These are phyloP conservation scores for Lagodon rhomboides DNA, from an alignment of 2,797 vertebrate genomes.

Conservation along the genomic window DNA sequence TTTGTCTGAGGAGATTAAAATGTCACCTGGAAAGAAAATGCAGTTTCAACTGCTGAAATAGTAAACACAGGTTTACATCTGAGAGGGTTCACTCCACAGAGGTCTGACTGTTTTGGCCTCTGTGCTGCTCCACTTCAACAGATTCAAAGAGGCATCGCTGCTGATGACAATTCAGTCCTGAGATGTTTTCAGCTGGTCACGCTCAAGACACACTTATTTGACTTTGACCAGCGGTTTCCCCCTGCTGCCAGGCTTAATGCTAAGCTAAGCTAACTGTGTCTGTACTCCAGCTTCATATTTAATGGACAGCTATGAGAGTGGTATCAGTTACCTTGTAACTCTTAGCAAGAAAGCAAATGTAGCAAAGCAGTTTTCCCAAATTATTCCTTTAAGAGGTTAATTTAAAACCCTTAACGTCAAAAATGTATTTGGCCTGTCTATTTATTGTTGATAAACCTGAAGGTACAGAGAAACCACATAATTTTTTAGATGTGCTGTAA, in stretches of 20 bases:
- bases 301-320: background rate
- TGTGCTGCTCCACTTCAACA: background rate
- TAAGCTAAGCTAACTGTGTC: background rate
- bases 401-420: background rate
- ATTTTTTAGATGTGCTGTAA: background rate
- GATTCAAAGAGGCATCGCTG: background rate
- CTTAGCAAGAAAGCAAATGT: background rate
- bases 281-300: background rate
- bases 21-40: background rate
- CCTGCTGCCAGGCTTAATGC: background rate
- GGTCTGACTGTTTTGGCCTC: no score
- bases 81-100: background rate
- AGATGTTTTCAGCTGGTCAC: background rate
- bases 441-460: background rate
- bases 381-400: background rate
- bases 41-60: background rate
- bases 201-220: background rate
- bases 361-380: no score
- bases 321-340: background rate
- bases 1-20: background rate
- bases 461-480: background rate
- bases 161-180: background rate
- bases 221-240: background rate
- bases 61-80: background rate
- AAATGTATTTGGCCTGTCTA: background rate